A percentile compares a stretch with the other conserved stretches of the same genome.
Evolutionary conservation across 2,888 invertebrate species (phyloP).

Genomic region (Tipula helvola): DNA sequence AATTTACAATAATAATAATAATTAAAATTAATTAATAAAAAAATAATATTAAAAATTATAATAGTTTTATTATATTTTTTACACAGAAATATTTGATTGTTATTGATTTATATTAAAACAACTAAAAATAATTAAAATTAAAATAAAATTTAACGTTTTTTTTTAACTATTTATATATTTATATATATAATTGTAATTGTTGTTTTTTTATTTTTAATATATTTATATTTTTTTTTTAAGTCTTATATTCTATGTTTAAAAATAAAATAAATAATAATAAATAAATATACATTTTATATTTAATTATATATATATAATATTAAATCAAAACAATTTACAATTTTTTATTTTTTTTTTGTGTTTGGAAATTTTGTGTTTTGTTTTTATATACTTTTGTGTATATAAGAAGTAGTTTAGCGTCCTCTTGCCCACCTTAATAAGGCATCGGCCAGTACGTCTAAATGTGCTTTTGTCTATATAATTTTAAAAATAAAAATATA

Average conservation of each 20-base stretch:
- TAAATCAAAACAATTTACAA: not conserved
- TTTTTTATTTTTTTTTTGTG: not conserved
- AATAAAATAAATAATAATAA: not conserved
- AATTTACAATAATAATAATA: not conserved
- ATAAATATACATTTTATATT: not conserved
- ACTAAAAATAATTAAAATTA: not conserved
- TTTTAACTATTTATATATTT: conserved; percentile 16
- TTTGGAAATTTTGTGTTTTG: conserved; percentile 4
- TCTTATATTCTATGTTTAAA: conserved; percentile 4
- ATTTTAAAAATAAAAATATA: conserved; percentile 21
- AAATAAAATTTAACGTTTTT: not conserved
- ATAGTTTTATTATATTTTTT: not conserved
- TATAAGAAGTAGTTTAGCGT: conserved; percentile 45
- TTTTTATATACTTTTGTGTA: not conserved
- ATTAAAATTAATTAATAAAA: not conserved
- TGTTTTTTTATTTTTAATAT: conserved; percentile 8
- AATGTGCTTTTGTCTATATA: conserved; percentile 85
- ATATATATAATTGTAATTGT: conserved; percentile 16
- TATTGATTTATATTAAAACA: not conserved
- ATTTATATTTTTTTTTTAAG: conserved; percentile 7
- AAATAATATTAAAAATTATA: not conserved
- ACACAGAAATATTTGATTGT: not conserved
- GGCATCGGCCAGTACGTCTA: conserved; percentile 89
- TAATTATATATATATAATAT: not conserved
- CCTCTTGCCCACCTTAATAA: conserved; percentile 88